phyloP scores from a whole-genome alignment of 2,888 invertebrate genomes.

The Plemyria rubiginata region DNA sequence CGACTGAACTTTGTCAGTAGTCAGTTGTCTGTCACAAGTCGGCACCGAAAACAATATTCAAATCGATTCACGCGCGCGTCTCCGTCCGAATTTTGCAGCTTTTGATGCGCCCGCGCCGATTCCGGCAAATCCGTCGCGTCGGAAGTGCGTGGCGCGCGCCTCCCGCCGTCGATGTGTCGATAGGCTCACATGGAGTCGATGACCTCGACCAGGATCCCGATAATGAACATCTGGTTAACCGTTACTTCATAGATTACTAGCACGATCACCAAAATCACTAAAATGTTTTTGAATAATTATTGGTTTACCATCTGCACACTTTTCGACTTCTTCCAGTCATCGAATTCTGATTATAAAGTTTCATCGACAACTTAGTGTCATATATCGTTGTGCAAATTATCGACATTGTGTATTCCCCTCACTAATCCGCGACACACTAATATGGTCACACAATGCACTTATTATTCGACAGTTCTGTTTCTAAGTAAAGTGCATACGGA shows the following conservation, averaged over 20 bases:
- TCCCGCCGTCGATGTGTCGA: conserved; percentile 72
- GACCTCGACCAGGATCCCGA: conserved; percentile 79
- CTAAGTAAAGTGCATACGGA: conserved; percentile 82
- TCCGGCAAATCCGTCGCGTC: conserved; percentile 85
- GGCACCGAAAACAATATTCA: conserved; percentile 80
- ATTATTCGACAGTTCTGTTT: conserved; percentile 82
- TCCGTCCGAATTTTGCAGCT: conserved; percentile 81
- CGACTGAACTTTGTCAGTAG: conserved; percentile 47
- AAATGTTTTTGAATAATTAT: background rate
- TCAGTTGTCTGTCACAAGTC: conserved; percentile 74
- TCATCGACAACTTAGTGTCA: conserved; percentile 29
- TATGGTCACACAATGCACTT: conserved; percentile 83
- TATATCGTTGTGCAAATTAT: conserved; percentile 62
- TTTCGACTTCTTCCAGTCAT: background rate
- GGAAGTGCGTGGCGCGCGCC: conserved; percentile 81
- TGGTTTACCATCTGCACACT: background rate
- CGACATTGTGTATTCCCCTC: conserved; percentile 80
- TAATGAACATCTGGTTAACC: conserved; percentile 66
- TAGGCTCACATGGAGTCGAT: conserved; percentile 75
- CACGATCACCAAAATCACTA: conserved; percentile 15
- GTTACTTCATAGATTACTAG: conserved; percentile 67
- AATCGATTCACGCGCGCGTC: conserved; percentile 82
- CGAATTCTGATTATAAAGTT: conserved; percentile 26
- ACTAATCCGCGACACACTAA: conserved; percentile 77
- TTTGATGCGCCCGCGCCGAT: conserved; percentile 84